phyloP scores from a whole-genome alignment of 1,140 invertebrate genomes.

The Ooceraea biroi region DNA sequence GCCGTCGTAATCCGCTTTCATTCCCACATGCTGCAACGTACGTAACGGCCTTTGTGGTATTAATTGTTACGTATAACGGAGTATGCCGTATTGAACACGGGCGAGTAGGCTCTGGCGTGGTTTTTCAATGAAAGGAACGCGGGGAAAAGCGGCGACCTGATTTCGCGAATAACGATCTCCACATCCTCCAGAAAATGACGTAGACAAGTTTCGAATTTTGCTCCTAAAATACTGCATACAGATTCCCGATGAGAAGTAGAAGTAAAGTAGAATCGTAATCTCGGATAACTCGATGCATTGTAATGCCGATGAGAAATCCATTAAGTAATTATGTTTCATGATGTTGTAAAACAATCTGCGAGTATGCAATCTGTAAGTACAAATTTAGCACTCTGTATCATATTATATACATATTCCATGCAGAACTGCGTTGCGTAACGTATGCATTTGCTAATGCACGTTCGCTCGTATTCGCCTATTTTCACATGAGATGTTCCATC shows the following conservation, averaged over 20 bases:
- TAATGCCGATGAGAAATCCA: not conserved
- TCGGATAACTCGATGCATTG: not conserved
- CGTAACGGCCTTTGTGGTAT: slow-evolving; percentile 52
- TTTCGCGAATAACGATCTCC: not conserved
- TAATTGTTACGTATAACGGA: slow-evolving; percentile 43
- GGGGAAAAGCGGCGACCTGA: not conserved
- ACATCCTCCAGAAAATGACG: not conserved
- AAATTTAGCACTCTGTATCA: slow-evolving; percentile 29
- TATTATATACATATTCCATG: slow-evolving; percentile 8
- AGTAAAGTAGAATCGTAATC: not conserved
- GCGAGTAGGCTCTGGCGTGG: not conserved
- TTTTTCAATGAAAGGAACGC: slow-evolving; percentile 12
- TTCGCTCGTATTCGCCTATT: slow-evolving; percentile 16
- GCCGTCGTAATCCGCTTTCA: slow-evolving; percentile 42
- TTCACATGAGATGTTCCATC: slow-evolving; percentile 20
- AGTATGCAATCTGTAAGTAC: not conserved
- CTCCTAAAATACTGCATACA: not conserved
- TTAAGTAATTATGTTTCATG: slow-evolving; percentile 11
- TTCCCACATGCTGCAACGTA: slow-evolving; percentile 27
- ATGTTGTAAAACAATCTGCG: not conserved
- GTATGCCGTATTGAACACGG: not conserved
- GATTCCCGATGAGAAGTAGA: not conserved
- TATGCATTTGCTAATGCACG: slow-evolving; percentile 18
- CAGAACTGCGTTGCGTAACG: slow-evolving; percentile 14
- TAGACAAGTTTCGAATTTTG: not conserved